Conservation (phyloP, 2,113 vertebrate species). For the Garra rufa region DNA sequence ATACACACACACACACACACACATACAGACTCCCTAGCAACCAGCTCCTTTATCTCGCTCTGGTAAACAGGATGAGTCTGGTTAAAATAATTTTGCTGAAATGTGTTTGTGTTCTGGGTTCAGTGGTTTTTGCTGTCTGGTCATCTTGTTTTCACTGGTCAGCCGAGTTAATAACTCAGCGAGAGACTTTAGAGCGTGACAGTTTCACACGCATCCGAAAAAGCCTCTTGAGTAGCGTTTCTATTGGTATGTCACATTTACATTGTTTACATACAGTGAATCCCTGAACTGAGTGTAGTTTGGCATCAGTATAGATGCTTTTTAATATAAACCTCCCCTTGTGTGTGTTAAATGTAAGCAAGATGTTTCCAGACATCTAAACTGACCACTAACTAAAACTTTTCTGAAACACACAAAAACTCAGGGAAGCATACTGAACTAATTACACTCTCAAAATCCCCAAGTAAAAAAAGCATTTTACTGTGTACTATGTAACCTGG, state of each 20-base stretch:
- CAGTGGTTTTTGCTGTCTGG: constrained; percentile 39
- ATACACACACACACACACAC: constrained; percentile 15
- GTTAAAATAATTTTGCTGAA: constrained; percentile 29
- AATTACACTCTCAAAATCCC: constrained; percentile 42
- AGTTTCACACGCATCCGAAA: constrained; percentile 35
- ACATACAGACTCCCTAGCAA: constrained; percentile 30
- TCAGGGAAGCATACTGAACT: constrained; percentile 54
- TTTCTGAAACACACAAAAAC: constrained; percentile 19
- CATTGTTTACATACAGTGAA: constrained; percentile 43
- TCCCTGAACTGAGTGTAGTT: constrained; percentile 42
- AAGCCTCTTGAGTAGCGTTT: neutral
- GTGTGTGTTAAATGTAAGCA: constrained; percentile 38
- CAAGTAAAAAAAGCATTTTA: constrained; percentile 13
- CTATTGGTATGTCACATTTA: constrained; percentile 15
- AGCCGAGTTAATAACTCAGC: constrained; percentile 38
- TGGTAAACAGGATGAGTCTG: constrained; percentile 41
- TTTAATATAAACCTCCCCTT: constrained; percentile 12
- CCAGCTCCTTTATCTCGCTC: constrained; percentile 17
- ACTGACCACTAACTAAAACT: constrained; percentile 39
- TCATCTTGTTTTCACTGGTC: constrained; percentile 43
- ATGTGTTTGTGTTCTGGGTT: constrained; percentile 34
- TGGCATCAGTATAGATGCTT: constrained; percentile 25
- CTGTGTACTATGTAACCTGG: neutral
- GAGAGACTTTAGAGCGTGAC: constrained; percentile 24
- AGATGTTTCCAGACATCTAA: constrained; percentile 28